Evolutionary conservation across 1,140 invertebrate genomes (phyloP).

Genomic region (Luehdorfia chinensis): DNA sequence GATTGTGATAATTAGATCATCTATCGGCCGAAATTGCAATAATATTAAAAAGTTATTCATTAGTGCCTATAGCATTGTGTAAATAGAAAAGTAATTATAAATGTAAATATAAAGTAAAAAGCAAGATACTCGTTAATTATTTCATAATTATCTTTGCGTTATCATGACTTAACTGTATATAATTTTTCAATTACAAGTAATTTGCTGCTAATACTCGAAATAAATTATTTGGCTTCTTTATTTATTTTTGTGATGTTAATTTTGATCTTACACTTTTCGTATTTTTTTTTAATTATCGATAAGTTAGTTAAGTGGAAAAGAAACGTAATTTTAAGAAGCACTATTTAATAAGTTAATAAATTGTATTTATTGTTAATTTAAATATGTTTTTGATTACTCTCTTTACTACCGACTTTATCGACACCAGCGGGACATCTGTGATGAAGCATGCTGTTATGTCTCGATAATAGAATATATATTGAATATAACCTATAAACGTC

Average conservation of each 20-base stretch:
- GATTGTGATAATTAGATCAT: constrained; percentile 20
- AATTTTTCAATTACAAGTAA: constrained; percentile 20
- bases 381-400: constrained; percentile 25
- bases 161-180: constrained; percentile 37
- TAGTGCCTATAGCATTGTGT: constrained; percentile 45
- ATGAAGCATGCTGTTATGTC: too few species aligned
- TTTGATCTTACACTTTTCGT: constrained; percentile 17
- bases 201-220: constrained; percentile 27
- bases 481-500: too few species aligned
- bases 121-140: constrained; percentile 18
- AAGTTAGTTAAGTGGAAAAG: too few species aligned
- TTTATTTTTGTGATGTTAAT: constrained; percentile 31
- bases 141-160: constrained; percentile 16
- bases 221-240: constrained; percentile 39
- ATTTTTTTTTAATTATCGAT: constrained; percentile 20
- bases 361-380: constrained; percentile 69
- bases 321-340: constrained; percentile 29
- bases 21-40: constrained; percentile 28
- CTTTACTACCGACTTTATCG: too few species aligned
- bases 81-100: constrained; percentile 38
- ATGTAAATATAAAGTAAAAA: constrained; percentile 34
- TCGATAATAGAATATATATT: too few species aligned
- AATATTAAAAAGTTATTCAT: constrained; percentile 28
- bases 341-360: constrained; percentile 66
- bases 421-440: too few species aligned